Evolutionary conservation across 2,888 invertebrate species (phyloP).

Genomic region (Hyalella azteca): DNA sequence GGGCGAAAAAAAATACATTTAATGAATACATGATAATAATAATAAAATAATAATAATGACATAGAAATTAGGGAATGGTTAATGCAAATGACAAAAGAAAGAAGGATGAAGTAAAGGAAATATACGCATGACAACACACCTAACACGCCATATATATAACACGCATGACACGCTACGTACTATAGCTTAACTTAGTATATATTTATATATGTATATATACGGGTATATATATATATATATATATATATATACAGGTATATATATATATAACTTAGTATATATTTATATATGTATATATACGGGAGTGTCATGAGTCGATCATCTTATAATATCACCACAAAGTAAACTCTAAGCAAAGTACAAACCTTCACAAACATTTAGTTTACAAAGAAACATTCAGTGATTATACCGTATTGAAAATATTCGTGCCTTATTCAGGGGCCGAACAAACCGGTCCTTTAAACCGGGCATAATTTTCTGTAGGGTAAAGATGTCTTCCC

Average conservation of each 20-base stretch:
- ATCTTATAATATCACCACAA: conserved; percentile 25
- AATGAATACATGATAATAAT: too few species aligned
- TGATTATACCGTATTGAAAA: too few species aligned
- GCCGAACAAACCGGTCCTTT: too few species aligned
- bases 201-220: too few species aligned
- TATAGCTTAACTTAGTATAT: conserved; percentile 29
- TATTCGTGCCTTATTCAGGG: too few species aligned
- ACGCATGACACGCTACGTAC: background rate
- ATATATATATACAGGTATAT: too few species aligned
- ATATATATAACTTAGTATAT: too few species aligned
- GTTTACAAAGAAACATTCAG: background rate
- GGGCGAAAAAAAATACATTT: too few species aligned
- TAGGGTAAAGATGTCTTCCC: too few species aligned
- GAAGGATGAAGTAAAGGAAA: background rate
- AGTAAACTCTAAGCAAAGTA: conserved; percentile 25
- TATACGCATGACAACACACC: background rate
- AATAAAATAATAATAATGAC: background rate
- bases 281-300: too few species aligned
- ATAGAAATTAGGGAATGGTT: background rate
- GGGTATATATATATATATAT: too few species aligned
- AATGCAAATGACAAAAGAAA: background rate
- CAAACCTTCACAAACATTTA: conserved; percentile 31
- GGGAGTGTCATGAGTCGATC: conserved; percentile 34
- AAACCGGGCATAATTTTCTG: too few species aligned
- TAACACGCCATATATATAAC: background rate